Evolutionary conservation across 2,888 invertebrate species (phyloP).

Genomic region (Steinernema scapterisci): DNA sequence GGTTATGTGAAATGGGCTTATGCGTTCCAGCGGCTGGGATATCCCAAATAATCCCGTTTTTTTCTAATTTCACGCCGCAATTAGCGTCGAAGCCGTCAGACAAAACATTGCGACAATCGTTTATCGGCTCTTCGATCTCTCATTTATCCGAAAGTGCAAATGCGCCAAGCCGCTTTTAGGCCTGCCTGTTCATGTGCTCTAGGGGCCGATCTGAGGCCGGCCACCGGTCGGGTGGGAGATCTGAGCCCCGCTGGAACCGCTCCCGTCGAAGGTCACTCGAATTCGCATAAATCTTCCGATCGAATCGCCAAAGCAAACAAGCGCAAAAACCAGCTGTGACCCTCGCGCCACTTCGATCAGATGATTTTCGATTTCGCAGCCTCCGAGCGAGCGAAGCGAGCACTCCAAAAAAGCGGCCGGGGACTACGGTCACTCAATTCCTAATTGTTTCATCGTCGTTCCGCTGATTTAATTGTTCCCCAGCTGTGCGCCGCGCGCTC

Average conservation of each 20-base stretch:
- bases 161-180: too few species aligned
- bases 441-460: background rate
- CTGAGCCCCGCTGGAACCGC: background rate
- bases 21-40: background rate
- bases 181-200: background rate
- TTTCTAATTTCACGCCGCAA: conserved; percentile 31
- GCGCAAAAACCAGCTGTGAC: conserved; percentile 6
- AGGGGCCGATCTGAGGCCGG: background rate
- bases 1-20: background rate
- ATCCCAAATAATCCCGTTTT: background rate
- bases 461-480: background rate
- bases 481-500: background rate
- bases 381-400: too few species aligned
- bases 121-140: conserved; percentile 6
- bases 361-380: background rate
- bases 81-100: conserved; percentile 11
- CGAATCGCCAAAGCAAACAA: conserved; percentile 9
- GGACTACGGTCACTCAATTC: background rate
- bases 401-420: background rate
- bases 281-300: background rate
- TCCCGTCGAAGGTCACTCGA: background rate
- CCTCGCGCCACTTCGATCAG: conserved; percentile 9
- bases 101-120: conserved; percentile 29
- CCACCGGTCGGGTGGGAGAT: too few species aligned
- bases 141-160: conserved; percentile 30